Evolutionary conservation across 2,888 invertebrate species (phyloP).

Genomic region (Rhogogaster chlorosoma): DNA sequence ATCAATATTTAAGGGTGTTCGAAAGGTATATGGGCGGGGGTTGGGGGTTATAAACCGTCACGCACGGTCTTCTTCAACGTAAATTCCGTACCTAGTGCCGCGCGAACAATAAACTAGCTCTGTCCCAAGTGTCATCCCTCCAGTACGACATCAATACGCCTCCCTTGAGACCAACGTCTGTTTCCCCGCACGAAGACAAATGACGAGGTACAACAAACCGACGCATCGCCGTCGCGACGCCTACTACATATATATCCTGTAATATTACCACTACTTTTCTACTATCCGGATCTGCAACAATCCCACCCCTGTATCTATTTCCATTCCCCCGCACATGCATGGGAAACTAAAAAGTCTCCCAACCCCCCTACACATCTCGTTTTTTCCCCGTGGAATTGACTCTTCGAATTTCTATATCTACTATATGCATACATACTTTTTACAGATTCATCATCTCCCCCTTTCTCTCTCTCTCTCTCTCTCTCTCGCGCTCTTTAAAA

Average conservation of each 20-base stretch:
- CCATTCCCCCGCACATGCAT: not conserved
- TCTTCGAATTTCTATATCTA: not conserved
- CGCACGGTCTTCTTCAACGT: conserved; percentile 22
- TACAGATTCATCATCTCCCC: not conserved
- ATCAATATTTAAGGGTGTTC: not conserved
- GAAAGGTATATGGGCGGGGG: not conserved
- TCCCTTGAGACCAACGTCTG: conserved; percentile 40
- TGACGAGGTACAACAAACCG: conserved; percentile 31
- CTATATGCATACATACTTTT: not conserved
- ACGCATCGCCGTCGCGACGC: conserved; percentile 5
- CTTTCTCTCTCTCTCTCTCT: not conserved
- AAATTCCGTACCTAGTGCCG: conserved; percentile 28
- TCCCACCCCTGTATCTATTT: not conserved
- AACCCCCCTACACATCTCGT: not conserved
- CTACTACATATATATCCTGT: not conserved
- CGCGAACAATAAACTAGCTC: conserved; percentile 44
- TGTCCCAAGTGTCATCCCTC: conserved; percentile 44
- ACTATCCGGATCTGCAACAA: not conserved
- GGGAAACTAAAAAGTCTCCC: not conserved
- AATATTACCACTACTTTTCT: not conserved
- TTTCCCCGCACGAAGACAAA: conserved; percentile 39
- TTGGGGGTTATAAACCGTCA: not conserved
- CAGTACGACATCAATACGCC: conserved; percentile 45
- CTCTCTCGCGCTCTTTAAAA: too few species aligned
- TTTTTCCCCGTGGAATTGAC: not conserved